phyloP scores from a whole-genome alignment of 1,140 invertebrate genomes.

The Ceratitis capitata region DNA sequence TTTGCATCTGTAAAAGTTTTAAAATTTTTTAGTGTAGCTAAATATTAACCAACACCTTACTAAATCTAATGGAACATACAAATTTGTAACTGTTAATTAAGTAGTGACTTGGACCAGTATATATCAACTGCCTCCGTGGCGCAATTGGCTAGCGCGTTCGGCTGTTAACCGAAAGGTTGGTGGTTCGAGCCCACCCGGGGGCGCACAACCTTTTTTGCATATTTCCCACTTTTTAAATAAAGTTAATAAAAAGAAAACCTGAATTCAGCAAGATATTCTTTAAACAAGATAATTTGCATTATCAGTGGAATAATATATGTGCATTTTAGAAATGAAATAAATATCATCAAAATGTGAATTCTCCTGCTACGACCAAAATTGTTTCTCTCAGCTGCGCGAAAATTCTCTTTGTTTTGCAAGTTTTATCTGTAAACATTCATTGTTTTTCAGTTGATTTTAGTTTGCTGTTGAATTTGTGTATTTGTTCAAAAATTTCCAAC shows the following conservation, averaged over 20 bases:
- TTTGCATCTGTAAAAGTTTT: too few relatives aligned
- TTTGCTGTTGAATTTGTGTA: too few relatives aligned
- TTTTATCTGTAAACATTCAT: too few relatives aligned
- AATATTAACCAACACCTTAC: too few relatives aligned
- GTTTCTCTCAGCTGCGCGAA: too few relatives aligned
- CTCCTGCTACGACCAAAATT: too few relatives aligned
- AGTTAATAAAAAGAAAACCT: background rate
- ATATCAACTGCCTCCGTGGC: constrained; percentile 74
- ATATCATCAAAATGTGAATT: too few relatives aligned
- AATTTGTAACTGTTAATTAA: background rate
- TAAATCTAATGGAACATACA: too few relatives aligned
- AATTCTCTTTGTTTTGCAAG: background rate
- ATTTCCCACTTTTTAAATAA: background rate
- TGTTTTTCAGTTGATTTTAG: background rate
- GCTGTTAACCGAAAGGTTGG: constrained; percentile 91
- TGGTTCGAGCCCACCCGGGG: constrained; percentile 86
- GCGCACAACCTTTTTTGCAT: constrained; percentile 66
- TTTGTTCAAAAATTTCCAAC: background rate
- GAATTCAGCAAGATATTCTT: background rate
- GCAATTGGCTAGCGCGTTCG: constrained; percentile 87
- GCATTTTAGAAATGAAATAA: too few relatives aligned
- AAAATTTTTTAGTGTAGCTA: too few relatives aligned
- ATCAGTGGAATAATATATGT: too few relatives aligned
- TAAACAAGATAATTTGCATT: background rate
- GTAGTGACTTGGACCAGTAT: background rate